Evolutionary conservation across 64 coral and sea anemone genomes (phyloP), one percentile per base, ranked within the genome.

Genomic region (Catalaphyllia jardinei): DNA sequence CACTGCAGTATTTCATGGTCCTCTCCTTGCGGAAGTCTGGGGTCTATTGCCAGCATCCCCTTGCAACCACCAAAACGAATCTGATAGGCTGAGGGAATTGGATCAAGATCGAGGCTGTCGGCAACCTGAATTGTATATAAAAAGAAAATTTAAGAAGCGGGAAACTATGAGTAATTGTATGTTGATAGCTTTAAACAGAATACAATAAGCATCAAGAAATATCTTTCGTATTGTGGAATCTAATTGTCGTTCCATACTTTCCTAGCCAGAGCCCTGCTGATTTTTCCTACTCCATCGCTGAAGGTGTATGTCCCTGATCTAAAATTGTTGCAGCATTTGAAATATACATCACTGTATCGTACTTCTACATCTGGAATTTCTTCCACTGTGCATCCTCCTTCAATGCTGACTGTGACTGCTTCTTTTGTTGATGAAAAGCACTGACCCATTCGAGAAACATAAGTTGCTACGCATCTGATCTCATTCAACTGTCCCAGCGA

Each of bases 351-450:
- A 0, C n/a, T 63, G 64, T 78, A 95, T 20, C 51, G 46, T 51
- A 73, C 84, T 83, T 77, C 33, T 46, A 98, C 72, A 67, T 98
- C 96, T 14, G 83, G 57, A 27, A 98, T 94, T 67, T 72, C 25
- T 60, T 78, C 65, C 35, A 63, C 74, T 65, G 39, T 18, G 1
- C 61, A 82, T 12, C 89, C 87, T 24, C 67, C 69, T 51, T 60
- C 86, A 46, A 98, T 86, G 18, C 57, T 89, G 19, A 98, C 75
- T 88, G 87, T 92, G 0, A 98, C 87, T 10, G 92, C 83, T 38
- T 98, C 93, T 29, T 94, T 94, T 14, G 96, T 94, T 3, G 96
- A 94, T 5, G 96, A 98, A 50, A 98, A 98, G 11, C 96, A 98
- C 87, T 98, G 96, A 16, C 96, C 96, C 87, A 98, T 94, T 7